These are phyloP conservation scores for Oxyscelio sp. DNA, from an alignment of 2,888 invertebrate genomes.

Conservation along the genomic window DNA sequence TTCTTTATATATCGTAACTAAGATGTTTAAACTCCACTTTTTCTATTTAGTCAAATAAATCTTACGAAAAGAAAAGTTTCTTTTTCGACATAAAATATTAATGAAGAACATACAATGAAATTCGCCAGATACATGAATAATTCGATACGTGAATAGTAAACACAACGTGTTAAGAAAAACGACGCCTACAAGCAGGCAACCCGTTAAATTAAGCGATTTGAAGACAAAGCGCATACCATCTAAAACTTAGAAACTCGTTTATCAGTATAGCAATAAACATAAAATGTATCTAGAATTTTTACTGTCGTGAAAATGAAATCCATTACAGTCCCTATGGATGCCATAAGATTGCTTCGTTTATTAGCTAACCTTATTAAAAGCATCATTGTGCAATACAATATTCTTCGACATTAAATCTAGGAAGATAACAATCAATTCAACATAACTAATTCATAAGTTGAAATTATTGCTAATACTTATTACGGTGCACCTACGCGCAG, in stretches of 20 bases:
- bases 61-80: too few species aligned
- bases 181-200: neutral
- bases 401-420: neutral
- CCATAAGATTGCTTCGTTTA: constrained; percentile 18
- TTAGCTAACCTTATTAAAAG: constrained; percentile 33
- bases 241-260: neutral
- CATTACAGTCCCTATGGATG: neutral
- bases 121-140: neutral
- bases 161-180: neutral
- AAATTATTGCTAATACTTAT: constrained; percentile 27
- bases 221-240: constrained; percentile 9
- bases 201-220: neutral
- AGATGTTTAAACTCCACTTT: too few species aligned
- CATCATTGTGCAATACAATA: constrained; percentile 1
- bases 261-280: constrained; percentile 3
- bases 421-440: constrained; percentile 16
- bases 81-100: too few species aligned
- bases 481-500: constrained; percentile 5
- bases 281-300: neutral
- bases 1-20: too few species aligned
- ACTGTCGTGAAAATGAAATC: neutral
- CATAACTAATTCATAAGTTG: constrained; percentile 25
- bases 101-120: too few species aligned
- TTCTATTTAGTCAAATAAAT: too few species aligned
- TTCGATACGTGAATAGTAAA: neutral